These are phyloP conservation scores for Anas georgica DNA, from an alignment of 2,797 vertebrate species.

Conservation along the genomic window DNA sequence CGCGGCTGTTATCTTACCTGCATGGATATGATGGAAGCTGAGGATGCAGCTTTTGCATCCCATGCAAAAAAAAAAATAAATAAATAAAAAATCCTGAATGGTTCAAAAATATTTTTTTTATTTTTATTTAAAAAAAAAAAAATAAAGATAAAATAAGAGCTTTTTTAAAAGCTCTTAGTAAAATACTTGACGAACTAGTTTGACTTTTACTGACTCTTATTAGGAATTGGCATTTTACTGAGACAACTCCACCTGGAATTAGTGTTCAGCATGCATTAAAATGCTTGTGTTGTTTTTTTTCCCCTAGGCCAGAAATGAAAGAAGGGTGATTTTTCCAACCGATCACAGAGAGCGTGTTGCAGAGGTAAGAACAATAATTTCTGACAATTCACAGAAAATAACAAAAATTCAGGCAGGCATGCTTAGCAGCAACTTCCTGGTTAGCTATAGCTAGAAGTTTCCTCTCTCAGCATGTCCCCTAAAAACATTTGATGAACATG, in stretches of 20 bases:
- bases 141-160: no score
- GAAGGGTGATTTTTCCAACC: not conserved
- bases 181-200: not conserved
- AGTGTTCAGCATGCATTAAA: not conserved
- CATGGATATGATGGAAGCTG: not conserved
- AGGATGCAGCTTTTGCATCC: not conserved
- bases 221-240: not conserved
- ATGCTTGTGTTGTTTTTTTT: not conserved
- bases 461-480: not conserved
- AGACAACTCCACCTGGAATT: not conserved
- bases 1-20: not conserved
- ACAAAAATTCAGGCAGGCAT: not conserved
- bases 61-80: no score
- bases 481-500: not conserved
- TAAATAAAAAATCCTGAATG: not conserved
- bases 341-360: not conserved
- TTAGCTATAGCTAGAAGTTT: not conserved
- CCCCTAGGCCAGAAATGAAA: not conserved
- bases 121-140: no score
- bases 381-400: not conserved
- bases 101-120: not conserved
- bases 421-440: not conserved
- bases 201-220: not conserved
- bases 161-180: not conserved
- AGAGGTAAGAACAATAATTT: conserved; percentile 22